A percentile compares a stretch with the other conserved stretches of the same genome.
phyloP scores from a whole-genome alignment of 1,140 invertebrate genomes.

The Heliconius congener region DNA sequence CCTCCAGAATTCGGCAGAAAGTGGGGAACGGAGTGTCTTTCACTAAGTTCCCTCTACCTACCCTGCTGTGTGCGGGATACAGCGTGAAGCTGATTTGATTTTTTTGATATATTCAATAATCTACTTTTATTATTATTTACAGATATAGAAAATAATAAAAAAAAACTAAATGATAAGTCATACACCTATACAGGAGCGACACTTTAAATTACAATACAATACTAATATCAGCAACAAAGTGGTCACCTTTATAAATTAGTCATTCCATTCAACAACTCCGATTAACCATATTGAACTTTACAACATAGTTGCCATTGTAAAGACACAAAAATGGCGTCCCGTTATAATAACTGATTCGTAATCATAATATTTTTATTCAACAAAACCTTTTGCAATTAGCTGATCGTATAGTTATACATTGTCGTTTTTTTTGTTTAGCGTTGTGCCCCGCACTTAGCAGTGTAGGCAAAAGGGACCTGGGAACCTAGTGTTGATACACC shows the following conservation, averaged over 20 bases:
- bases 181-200: too few relatives aligned
- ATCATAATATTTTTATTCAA: slow-evolving; percentile 34
- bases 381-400: slow-evolving; percentile 4
- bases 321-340: slow-evolving; percentile 19
- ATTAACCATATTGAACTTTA: slow-evolving; percentile 13
- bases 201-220: not conserved
- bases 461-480: too few relatives aligned
- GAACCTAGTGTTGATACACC: too few relatives aligned
- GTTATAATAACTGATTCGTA: slow-evolving; percentile 26
- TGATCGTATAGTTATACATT: not conserved
- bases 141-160: not conserved
- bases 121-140: too few relatives aligned
- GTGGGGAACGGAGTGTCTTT: too few relatives aligned
- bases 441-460: too few relatives aligned
- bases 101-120: too few relatives aligned
- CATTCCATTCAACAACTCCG: slow-evolving; percentile 13
- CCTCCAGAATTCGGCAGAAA: too few relatives aligned
- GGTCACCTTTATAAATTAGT: not conserved
- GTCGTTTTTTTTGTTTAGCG: too few relatives aligned
- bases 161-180: not conserved
- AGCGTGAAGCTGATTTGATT: too few relatives aligned
- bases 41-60: too few relatives aligned
- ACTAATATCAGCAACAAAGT: not conserved
- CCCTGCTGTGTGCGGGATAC: too few relatives aligned
- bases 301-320: slow-evolving; percentile 19